These are phyloP conservation scores for Diplodus sargus DNA, from an alignment of 2,797 vertebrate genomes.

Conservation along the genomic window DNA sequence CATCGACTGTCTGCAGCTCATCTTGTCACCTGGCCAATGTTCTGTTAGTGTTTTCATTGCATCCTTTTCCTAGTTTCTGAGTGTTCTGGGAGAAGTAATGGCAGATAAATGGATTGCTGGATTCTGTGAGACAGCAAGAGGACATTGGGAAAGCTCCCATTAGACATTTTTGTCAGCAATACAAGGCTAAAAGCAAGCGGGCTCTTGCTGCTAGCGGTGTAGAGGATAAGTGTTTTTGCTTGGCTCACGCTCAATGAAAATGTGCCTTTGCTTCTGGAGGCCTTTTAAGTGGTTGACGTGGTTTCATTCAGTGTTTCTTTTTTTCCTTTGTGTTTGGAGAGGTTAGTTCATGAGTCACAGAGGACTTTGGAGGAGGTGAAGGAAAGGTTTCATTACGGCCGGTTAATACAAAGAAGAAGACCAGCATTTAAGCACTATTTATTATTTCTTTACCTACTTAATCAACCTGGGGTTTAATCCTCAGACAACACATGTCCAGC, in stretches of 20 bases:
- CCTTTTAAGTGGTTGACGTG: constrained; percentile 53
- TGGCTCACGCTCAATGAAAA: constrained; percentile 51
- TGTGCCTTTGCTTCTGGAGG: constrained; percentile 44
- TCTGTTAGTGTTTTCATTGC: background rate
- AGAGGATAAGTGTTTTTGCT: constrained; percentile 35
- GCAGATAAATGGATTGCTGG: constrained; percentile 9
- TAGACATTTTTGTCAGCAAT: constrained; percentile 21
- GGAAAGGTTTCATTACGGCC: constrained; percentile 13
- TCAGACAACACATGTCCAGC: constrained; percentile 5
- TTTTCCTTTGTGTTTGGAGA: constrained; percentile 33
- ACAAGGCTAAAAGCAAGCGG: constrained; percentile 7
- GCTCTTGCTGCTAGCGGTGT: background rate
- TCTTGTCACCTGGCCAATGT: constrained; percentile 5
- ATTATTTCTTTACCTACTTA: constrained; percentile 31
- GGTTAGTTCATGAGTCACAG: constrained; percentile 40
- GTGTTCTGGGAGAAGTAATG: background rate
- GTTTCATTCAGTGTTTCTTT: constrained; percentile 49
- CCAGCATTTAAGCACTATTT: constrained; percentile 4
- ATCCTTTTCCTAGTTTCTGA: background rate
- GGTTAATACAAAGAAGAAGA: constrained; percentile 14
- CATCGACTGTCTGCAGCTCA: constrained; percentile 18
- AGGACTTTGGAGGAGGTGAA: constrained; percentile 26
- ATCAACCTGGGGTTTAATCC: constrained; percentile 34
- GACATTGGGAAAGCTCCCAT: constrained; percentile 7
- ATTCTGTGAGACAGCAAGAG: background rate